Conservation (phyloP, 2,888 invertebrate species). For the Eremobia ochroleuca region DNA sequence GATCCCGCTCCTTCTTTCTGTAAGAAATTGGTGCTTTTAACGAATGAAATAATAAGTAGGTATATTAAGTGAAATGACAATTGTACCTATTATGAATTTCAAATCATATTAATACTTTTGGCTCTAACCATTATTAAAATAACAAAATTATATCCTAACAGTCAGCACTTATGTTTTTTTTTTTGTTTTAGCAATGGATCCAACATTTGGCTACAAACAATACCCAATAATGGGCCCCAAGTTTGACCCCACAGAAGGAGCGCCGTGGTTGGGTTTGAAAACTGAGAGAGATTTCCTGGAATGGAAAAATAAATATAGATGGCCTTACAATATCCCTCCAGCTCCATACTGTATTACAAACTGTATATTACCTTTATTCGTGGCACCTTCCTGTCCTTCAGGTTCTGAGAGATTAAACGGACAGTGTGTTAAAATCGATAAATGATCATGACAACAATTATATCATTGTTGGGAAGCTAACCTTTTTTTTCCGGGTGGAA, state of each 20-base stretch:
- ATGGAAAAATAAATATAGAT: not conserved
- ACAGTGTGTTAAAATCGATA: not conserved
- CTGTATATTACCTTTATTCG: accelerated
- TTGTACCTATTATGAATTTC: too few relatives aligned
- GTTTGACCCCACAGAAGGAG: not conserved
- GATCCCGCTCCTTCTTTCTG: constrained; percentile 4
- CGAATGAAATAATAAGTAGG: not conserved
- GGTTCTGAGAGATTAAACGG: not conserved
- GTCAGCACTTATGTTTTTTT: constrained; percentile 13
- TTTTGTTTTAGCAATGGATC: not conserved
- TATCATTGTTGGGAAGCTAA: too few relatives aligned
- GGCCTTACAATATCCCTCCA: not conserved
- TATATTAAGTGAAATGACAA: not conserved
- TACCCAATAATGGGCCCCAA: not conserved
- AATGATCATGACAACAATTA: not conserved
- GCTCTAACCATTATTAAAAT: too few relatives aligned
- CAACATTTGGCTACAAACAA: not conserved
- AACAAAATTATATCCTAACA: too few relatives aligned
- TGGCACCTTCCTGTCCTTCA: not conserved
- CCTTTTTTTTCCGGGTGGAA: too few relatives aligned
- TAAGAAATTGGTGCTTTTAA: constrained; percentile 1
- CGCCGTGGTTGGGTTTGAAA: not conserved
- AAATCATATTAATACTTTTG: too few relatives aligned
- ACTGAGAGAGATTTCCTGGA: not conserved
- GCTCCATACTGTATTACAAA: not conserved